Evolutionary conservation across 2,888 invertebrate genomes (phyloP).

Genomic region (Dryocosmus kuriphilus): DNA sequence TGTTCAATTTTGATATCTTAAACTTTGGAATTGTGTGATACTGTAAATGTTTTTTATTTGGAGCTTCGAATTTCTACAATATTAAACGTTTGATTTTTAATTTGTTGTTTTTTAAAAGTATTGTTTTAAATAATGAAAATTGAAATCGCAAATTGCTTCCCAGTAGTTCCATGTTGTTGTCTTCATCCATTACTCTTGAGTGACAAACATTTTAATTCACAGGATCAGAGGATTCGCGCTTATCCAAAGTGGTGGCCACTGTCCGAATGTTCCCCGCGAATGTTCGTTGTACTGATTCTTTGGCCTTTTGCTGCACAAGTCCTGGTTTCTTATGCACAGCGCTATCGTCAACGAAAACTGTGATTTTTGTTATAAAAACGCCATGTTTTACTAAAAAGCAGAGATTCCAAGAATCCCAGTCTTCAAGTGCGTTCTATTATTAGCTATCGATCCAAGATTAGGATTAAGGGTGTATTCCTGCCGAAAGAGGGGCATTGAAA

Average conservation of each 20-base stretch:
- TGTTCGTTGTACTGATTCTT: conserved; percentile 81
- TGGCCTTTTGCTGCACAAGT: conserved; percentile 84
- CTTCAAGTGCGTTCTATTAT: conserved; percentile 29
- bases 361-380: conserved; percentile 48
- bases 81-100: too few species aligned
- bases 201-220: conserved; percentile 44
- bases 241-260: conserved; percentile 72
- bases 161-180: too few species aligned
- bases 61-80: too few species aligned
- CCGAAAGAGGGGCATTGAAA: too few species aligned
- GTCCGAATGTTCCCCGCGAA: conserved; percentile 68
- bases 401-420: conserved; percentile 1
- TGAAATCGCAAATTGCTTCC: too few species aligned
- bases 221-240: conserved; percentile 61
- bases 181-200: neutral
- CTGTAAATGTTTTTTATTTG: too few species aligned
- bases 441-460: conserved; percentile 19
- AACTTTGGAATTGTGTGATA: too few species aligned
- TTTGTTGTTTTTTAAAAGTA: too few species aligned
- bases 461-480: conserved; percentile 25
- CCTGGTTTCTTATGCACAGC: conserved; percentile 66
- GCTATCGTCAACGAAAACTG: conserved; percentile 70
- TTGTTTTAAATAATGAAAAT: too few species aligned
- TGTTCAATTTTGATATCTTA: too few species aligned
- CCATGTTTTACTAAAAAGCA: neutral